phyloP scores from a whole-genome alignment of 1,140 invertebrate species.

The Neoseiulus cucumeris region DNA sequence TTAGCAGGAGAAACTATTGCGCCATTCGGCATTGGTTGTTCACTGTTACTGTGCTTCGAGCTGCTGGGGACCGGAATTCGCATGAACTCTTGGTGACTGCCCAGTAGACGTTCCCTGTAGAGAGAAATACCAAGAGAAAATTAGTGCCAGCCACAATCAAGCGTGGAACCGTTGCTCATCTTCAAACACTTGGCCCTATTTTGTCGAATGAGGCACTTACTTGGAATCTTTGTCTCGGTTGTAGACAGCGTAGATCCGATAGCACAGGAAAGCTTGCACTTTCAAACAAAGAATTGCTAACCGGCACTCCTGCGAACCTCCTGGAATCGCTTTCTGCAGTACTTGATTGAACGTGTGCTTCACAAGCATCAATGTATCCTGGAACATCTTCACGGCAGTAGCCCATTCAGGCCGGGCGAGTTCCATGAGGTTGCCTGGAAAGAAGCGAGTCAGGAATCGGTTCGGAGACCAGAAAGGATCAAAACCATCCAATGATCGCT shows the following conservation, averaged over 20 bases:
- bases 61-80: too few species aligned
- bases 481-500: not conserved
- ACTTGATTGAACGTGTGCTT: not conserved
- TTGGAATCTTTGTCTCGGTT: not conserved
- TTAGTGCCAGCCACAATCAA: too few species aligned
- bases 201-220: not conserved
- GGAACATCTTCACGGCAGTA: not conserved
- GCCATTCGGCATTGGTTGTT: too few species aligned
- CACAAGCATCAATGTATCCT: not conserved
- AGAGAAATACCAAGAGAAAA: too few species aligned
- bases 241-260: not conserved
- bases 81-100: too few species aligned
- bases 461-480: too few species aligned
- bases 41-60: too few species aligned
- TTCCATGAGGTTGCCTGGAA: not conserved
- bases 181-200: too few species aligned
- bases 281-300: not conserved
- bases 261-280: conserved; percentile 2
- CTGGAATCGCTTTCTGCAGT: not conserved
- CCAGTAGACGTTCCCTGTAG: too few species aligned
- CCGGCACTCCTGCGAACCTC: not conserved
- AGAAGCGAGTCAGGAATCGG: not conserved
- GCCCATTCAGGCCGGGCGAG: not conserved
- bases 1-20: too few species aligned
- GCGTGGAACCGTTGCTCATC: too few species aligned